These are phyloP conservation scores for Caerostris darwini DNA, from an alignment of 1,140 invertebrate genomes.

Conservation along the genomic window DNA sequence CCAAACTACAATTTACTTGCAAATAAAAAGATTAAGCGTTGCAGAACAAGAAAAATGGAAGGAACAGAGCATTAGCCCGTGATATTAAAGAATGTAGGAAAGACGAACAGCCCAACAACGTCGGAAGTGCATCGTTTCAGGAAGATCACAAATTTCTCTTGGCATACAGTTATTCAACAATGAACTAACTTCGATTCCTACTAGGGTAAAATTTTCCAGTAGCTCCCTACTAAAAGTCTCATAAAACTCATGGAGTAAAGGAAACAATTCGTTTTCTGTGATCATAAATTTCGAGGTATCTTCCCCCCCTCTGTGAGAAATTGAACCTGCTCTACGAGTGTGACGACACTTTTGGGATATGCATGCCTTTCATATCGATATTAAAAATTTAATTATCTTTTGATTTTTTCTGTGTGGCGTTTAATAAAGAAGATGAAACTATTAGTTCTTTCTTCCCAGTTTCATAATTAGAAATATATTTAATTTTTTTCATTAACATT, in stretches of 20 bases:
- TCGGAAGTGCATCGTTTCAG: constrained; percentile 11
- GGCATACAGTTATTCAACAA: constrained; percentile 21
- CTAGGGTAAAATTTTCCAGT: not conserved
- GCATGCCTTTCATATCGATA: constrained; percentile 1
- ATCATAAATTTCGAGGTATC: constrained; percentile 48
- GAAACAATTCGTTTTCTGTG: constrained; percentile 34
- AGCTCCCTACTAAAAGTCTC: not conserved
- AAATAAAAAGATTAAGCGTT: not conserved
- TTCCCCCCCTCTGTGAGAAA: constrained; percentile 12
- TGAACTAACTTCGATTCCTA: not conserved
- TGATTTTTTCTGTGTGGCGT: not conserved
- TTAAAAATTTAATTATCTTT: constrained; percentile 23
- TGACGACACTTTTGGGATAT: not conserved
- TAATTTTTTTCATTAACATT: too few species aligned
- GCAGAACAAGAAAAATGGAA: not conserved
- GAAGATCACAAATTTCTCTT: constrained; percentile 52
- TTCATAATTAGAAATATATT: too few species aligned
- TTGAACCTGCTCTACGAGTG: not conserved
- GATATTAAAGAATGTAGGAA: constrained; percentile 9
- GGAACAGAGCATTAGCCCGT: constrained; percentile 14
- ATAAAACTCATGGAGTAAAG: constrained; percentile 26
- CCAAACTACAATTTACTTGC: not conserved
- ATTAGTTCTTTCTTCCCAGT: not conserved
- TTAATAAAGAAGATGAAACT: not conserved
- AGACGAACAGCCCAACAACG: not conserved